These are phyloP conservation scores for Promerops cafer DNA, from an alignment of 2,113 vertebrate genomes.

Conservation along the genomic window DNA sequence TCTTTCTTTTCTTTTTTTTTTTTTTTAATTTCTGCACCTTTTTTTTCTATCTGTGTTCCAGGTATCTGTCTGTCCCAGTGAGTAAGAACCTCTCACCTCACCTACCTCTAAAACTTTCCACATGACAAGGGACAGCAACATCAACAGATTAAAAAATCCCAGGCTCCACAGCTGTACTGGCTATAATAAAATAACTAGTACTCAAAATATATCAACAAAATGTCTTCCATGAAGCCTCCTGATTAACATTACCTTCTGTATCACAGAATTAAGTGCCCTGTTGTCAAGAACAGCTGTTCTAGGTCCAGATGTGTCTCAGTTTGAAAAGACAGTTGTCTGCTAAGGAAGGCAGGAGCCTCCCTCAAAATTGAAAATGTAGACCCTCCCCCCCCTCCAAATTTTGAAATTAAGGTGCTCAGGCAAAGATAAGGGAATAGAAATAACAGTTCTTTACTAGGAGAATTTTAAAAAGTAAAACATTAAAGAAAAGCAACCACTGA, in stretches of 20 bases:
- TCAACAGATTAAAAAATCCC: not conserved
- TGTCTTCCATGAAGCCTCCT: not conserved
- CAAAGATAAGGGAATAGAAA: too few species aligned
- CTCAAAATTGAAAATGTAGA: too few species aligned
- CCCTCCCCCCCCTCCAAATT: too few species aligned
- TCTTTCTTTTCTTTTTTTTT: too few species aligned
- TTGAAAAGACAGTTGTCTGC: too few species aligned
- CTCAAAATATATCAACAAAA: not conserved
- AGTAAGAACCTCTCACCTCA: not conserved
- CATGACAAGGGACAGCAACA: not conserved
- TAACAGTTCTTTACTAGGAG: too few species aligned
- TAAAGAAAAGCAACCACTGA: too few species aligned
- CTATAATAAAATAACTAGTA: not conserved
- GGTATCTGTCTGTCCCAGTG: not conserved
- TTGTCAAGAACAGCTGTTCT: not conserved
- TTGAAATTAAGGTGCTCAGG: too few species aligned
- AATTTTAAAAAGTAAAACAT: too few species aligned
- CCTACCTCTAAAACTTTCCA: not conserved
- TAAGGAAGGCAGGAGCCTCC: too few species aligned
- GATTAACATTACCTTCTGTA: not conserved
- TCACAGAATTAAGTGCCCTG: not conserved
- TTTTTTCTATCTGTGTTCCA: not conserved
- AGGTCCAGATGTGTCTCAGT: too few species aligned
- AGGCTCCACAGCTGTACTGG: not conserved
- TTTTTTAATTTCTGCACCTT: not conserved